Conservation (phyloP, 2,113 vertebrate species). For the Columba janthina region DNA sequence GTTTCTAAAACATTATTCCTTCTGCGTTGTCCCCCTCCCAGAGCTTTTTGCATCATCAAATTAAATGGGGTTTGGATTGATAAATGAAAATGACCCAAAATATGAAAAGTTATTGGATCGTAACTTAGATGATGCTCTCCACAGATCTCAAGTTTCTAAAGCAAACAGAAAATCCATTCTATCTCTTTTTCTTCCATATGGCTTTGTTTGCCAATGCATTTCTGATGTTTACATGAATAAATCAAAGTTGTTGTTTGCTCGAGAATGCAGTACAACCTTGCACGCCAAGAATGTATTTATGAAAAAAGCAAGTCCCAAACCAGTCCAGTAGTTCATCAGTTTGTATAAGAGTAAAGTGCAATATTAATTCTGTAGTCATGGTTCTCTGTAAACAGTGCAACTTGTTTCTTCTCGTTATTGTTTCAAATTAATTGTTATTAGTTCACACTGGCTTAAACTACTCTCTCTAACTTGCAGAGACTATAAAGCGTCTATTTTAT, state of each 20-base stretch:
- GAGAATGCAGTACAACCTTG: not conserved
- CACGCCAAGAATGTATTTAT: not conserved
- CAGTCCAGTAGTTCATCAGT: not conserved
- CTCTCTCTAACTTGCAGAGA: not conserved
- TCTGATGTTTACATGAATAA: slow-evolving; percentile 43
- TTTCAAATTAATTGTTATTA: not conserved
- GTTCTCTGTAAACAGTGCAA: accelerated
- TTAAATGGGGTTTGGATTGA: not conserved
- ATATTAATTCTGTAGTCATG: not conserved
- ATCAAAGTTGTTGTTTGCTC: slow-evolving; percentile 26
- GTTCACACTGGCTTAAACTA: not conserved
- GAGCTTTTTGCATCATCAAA: not conserved
- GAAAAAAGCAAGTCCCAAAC: not conserved
- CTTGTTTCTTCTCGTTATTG: not conserved
- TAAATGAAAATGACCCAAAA: slow-evolving; percentile 26
- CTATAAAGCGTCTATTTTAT: not conserved
- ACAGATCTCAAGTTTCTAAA: slow-evolving; percentile 63
- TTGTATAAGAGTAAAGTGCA: not conserved
- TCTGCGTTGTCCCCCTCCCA: accelerated
- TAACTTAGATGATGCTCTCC: slow-evolving; percentile 4
- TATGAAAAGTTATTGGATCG: not conserved
- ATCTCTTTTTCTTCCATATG: slow-evolving; percentile 60
- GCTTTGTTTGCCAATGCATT: slow-evolving; percentile 64
- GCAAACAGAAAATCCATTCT: slow-evolving; percentile 65
- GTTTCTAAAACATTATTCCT: not conserved